These are phyloP conservation scores for Orchesellides sinensis DNA, from an alignment of 2,888 invertebrate species.

Conservation along the genomic window DNA sequence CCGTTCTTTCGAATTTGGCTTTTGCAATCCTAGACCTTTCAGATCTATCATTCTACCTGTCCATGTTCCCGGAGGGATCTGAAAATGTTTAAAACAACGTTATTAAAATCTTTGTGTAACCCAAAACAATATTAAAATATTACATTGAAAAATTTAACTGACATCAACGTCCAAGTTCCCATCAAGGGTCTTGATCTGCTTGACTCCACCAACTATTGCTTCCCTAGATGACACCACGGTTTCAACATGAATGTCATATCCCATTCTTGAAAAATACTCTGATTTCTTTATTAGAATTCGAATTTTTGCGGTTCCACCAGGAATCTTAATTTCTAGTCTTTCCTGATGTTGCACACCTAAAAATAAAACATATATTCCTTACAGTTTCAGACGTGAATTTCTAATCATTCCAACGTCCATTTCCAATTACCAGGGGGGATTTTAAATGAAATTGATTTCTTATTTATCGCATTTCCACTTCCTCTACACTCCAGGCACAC, in stretches of 20 bases:
- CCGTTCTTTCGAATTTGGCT: background rate
- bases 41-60: constrained; percentile 50
- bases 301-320: constrained; percentile 40
- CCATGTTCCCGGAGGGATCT: constrained; percentile 54
- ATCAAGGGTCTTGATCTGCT: constrained; percentile 94
- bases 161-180: constrained; percentile 95
- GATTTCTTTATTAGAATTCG: constrained; percentile 86
- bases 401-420: background rate
- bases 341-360: constrained; percentile 38
- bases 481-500: constrained; percentile 96
- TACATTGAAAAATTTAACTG: constrained; percentile 66
- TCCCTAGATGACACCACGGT: constrained; percentile 92
- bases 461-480: constrained; percentile 93
- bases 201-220: constrained; percentile 95
- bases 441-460: constrained; percentile 92
- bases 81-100: background rate
- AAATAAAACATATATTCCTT: background rate
- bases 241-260: constrained; percentile 96
- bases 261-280: constrained; percentile 84
- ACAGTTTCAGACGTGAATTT: constrained; percentile 2
- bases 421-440: constrained; percentile 89
- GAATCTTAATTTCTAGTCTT: constrained; percentile 28
- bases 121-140: background rate
- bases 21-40: constrained; percentile 36
- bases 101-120: background rate